Evolutionary conservation across 2,797 vertebrate species (phyloP).

Genomic region (Sebastes oblongus): DNA sequence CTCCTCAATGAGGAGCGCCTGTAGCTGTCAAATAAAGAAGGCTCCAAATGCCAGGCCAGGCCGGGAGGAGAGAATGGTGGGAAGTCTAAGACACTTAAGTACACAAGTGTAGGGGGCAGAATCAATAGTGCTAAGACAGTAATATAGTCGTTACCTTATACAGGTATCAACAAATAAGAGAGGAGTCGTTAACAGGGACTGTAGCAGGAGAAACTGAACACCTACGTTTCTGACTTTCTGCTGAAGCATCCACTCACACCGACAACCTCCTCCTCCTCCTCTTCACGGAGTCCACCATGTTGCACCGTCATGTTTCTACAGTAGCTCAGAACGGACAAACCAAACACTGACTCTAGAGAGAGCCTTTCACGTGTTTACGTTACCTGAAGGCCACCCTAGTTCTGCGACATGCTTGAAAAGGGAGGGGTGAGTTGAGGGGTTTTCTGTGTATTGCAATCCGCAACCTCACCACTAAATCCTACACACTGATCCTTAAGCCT

Average conservation of each 20-base stretch:
- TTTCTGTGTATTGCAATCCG: too few relatives aligned
- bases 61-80: conserved; percentile 18
- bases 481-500: not conserved
- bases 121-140: conserved; percentile 25
- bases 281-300: too few relatives aligned
- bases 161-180: conserved; percentile 25
- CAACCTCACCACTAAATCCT: too few relatives aligned
- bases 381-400: too few relatives aligned
- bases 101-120: not conserved
- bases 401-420: too few relatives aligned
- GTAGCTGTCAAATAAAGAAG: conserved; percentile 66
- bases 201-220: not conserved
- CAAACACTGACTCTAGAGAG: too few relatives aligned
- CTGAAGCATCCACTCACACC: not conserved
- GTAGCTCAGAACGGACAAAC: too few relatives aligned
- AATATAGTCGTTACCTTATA: conserved; percentile 16
- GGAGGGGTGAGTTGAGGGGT: too few relatives aligned
- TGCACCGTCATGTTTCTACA: too few relatives aligned
- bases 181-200: conserved; percentile 1
- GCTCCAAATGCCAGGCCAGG: conserved; percentile 47
- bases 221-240: conserved; percentile 12
- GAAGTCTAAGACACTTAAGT: conserved; percentile 18
- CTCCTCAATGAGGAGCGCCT: conserved; percentile 39
- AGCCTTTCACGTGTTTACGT: too few relatives aligned
- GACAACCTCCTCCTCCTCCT: not conserved